These are phyloP conservation scores for Diorhabda carinulata DNA, from an alignment of 1,140 invertebrate species.

Conservation along the genomic window DNA sequence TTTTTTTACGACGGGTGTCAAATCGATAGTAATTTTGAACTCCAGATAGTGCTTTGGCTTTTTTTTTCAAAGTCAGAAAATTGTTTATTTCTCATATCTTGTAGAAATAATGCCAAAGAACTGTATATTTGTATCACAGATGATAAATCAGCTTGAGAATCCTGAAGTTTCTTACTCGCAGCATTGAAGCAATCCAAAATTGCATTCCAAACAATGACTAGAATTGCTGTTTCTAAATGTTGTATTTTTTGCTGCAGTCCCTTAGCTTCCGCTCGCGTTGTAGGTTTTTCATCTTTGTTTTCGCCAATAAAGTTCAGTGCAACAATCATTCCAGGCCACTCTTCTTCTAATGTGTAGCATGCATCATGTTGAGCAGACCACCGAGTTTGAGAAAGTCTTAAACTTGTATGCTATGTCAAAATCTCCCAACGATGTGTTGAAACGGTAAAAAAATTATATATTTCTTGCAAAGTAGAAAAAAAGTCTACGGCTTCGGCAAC, in stretches of 20 bases:
- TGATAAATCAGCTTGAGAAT: background rate
- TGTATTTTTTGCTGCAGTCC: background rate
- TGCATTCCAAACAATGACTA: too few species aligned
- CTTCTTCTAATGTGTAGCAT: slow-evolving; percentile 19
- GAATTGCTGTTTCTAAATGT: too few species aligned
- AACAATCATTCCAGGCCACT: background rate
- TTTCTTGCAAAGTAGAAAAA: background rate
- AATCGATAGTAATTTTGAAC: too few species aligned
- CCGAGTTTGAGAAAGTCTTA: too few species aligned
- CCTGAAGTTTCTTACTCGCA: too few species aligned
- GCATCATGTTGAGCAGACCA: background rate
- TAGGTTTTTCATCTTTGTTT: slow-evolving; percentile 18
- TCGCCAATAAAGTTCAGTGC: slow-evolving; percentile 12
- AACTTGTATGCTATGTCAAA: slow-evolving; percentile 42
- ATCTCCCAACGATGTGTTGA: background rate
- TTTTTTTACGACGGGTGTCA: too few species aligned
- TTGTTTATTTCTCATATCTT: slow-evolving; percentile 14
- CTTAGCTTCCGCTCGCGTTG: slow-evolving; percentile 15
- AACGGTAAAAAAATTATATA: background rate
- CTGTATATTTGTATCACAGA: slow-evolving; percentile 11
- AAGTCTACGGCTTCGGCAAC: too few species aligned
- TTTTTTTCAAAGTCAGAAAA: slow-evolving; percentile 25
- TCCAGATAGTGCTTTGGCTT: too few species aligned
- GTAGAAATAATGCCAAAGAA: slow-evolving; percentile 13
- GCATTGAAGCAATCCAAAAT: too few species aligned